These are phyloP conservation scores for Percina caprodes DNA, from an alignment of 2,113 vertebrate genomes.

Conservation along the genomic window DNA sequence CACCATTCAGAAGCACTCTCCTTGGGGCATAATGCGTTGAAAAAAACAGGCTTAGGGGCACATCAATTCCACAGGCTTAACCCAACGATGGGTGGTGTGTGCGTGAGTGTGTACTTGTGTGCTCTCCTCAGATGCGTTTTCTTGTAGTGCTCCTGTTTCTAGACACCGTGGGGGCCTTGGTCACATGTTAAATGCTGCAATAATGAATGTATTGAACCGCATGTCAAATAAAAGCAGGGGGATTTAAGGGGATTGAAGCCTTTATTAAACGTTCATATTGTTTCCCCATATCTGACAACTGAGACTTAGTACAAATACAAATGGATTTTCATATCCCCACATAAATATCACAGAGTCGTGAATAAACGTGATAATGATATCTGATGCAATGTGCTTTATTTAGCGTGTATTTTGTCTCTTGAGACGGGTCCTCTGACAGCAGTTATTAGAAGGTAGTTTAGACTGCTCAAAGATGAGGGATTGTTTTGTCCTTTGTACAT, in stretches of 20 bases:
- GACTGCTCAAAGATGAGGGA: slow-evolving; percentile 44
- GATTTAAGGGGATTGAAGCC: slow-evolving; percentile 70
- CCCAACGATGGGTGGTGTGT: slow-evolving; percentile 26
- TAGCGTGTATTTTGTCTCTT: slow-evolving; percentile 49
- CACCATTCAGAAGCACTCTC: slow-evolving; percentile 66
- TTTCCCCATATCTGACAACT: slow-evolving; percentile 69
- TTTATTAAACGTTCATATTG: slow-evolving; percentile 69
- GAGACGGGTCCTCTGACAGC: slow-evolving; percentile 46
- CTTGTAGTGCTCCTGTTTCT: slow-evolving; percentile 42
- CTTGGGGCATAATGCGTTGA: slow-evolving; percentile 73
- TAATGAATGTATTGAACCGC: slow-evolving; percentile 76
- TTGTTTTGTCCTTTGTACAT: slow-evolving; percentile 50
- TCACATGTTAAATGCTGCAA: slow-evolving; percentile 64
- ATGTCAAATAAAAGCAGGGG: slow-evolving; percentile 70
- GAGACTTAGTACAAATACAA: slow-evolving; percentile 73
- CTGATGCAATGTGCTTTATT: slow-evolving; percentile 49
- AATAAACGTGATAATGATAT: slow-evolving; percentile 59
- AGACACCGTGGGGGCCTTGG: slow-evolving; percentile 28
- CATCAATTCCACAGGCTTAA: slow-evolving; percentile 78
- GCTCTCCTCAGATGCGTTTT: slow-evolving; percentile 49
- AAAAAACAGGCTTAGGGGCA: slow-evolving; percentile 74
- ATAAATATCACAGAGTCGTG: slow-evolving; percentile 61
- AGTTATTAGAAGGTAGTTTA: slow-evolving; percentile 61
- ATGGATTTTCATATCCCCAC: slow-evolving; percentile 68
- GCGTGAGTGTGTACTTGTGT: slow-evolving; percentile 17